Conservation (phyloP, 2,888 invertebrate genomes). For the Lucinisca nassula region DNA sequence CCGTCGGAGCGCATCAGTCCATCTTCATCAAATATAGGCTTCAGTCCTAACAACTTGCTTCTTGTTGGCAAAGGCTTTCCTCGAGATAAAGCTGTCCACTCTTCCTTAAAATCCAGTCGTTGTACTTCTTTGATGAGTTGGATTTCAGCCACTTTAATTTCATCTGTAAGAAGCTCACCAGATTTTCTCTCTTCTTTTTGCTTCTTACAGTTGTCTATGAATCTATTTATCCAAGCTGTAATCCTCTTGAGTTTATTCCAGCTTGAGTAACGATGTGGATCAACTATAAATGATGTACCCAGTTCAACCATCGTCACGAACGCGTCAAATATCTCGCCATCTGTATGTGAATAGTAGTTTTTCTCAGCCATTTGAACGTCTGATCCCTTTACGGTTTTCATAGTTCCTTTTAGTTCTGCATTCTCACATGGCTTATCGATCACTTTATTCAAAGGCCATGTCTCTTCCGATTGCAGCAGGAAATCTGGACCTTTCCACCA, state of each 20-base stretch:
- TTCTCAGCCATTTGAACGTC: neutral
- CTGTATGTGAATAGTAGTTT: neutral
- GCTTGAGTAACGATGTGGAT: slow-evolving; percentile 7
- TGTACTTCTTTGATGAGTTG: slow-evolving; percentile 27
- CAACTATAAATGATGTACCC: neutral
- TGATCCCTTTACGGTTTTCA: neutral
- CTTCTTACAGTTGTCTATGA: slow-evolving; percentile 10
- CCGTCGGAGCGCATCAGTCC: slow-evolving; percentile 2
- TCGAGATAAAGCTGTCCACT: slow-evolving; percentile 9
- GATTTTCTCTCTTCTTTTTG: neutral
- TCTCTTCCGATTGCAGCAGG: neutral
- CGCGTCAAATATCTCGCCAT: neutral
- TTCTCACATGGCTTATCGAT: neutral
- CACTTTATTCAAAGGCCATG: slow-evolving; percentile 1
- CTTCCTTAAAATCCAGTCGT: neutral
- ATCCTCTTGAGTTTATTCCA: neutral
- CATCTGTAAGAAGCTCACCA: neutral
- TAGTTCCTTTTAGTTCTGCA: neutral
- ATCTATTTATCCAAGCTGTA: neutral
- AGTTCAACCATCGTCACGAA: neutral
- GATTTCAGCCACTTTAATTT: neutral
- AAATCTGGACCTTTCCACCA: slow-evolving; percentile 31
- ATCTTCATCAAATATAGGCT: slow-evolving; percentile 4
- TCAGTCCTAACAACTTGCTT: slow-evolving; percentile 22
- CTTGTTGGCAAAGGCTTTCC: neutral